A percentile compares a stretch with the other conserved stretches of the same genome.
Conservation (phyloP, 2,888 invertebrate species). For the Brachylomia viminalis region DNA sequence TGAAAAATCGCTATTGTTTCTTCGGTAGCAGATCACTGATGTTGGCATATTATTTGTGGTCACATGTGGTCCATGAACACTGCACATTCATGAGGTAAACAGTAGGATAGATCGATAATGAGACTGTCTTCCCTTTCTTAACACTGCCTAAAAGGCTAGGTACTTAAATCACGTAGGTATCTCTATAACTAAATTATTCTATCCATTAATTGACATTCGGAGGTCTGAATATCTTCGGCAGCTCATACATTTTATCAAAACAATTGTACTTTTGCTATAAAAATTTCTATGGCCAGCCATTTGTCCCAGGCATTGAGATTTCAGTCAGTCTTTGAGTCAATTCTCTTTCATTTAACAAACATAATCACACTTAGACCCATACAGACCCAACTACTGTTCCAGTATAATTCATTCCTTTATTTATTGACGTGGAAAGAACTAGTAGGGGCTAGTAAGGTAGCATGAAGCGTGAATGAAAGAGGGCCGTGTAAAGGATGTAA, state of each 20-base stretch:
- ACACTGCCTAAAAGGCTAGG: not conserved
- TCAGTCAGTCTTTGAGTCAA: not conserved
- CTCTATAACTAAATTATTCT: not conserved
- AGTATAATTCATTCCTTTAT: slow-evolving; percentile 54
- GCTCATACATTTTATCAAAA: not conserved
- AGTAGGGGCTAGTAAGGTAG: slow-evolving; percentile 51
- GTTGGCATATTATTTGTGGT: not conserved
- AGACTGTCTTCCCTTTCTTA: not conserved
- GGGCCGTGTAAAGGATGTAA: slow-evolving; percentile 49
- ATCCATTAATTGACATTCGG: not conserved
- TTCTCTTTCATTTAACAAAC: slow-evolving; percentile 2
- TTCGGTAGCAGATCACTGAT: not conserved
- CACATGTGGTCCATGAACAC: no score
- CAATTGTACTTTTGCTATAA: not conserved
- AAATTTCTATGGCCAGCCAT: no score
- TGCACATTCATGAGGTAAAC: no score
- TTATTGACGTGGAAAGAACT: slow-evolving; percentile 58
- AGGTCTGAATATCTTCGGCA: not conserved
- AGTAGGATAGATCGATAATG: not conserved
- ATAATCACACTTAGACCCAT: not conserved
- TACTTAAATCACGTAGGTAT: not conserved
- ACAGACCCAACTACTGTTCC: slow-evolving; percentile 22
- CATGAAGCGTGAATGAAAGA: slow-evolving; percentile 61
- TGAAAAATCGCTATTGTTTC: not conserved
- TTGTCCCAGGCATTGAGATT: not conserved